Base-by-base conservation (phyloP, 2,797 vertebrate species). In the Phylloscopus collybita region DNA sequence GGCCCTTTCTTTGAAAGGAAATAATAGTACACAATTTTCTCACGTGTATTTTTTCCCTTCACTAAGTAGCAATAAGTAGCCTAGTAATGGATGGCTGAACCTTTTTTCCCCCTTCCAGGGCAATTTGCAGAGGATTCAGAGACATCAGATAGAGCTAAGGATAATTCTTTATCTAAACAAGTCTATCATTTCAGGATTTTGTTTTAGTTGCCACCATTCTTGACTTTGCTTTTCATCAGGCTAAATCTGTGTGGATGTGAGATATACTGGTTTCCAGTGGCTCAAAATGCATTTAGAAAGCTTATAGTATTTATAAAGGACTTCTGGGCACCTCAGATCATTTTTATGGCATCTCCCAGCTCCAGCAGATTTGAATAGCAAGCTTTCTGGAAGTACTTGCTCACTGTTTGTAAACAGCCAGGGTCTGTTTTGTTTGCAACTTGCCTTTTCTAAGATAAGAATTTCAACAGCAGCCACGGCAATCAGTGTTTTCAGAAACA, bases 401-500 rank as follows among this genome's bases (percentile, higher is more conserved):
- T 17, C 1, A 1, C 34, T 88, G 76, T 86, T 90, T 90, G 56
- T 60, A 86, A 96, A 86, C 66, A 91, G 23, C 36, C 44, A 15
- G 6, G 53, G 32, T 66, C 54, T 86, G 50, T 85, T 93, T 86
- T 75, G 19, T 62, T 93, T 81, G 50, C 80, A 56, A 59, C 20
- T 90, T 53, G 64, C 32, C 57, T 82, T 88, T 80, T 38, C 56
- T 67, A 64, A 89, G 51, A 67, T 29, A 50, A 93, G 66, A 70
- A 38, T 76, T 61, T 80, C 36, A 73, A 14, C 44, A 80, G 80
- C 65, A 91, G 82, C 62, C 49, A 47, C 3, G 1, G 1, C 64
- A 62, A 73, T 50, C 70, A 81, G 87, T 86, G 87, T 97, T 95
- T 96, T 95, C 90, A 82, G 86, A 86, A 95, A 88, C 92, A 93